A percentile compares a stretch with the other conserved stretches of the same genome.
Evolutionary conservation across 2,113 vertebrate species (phyloP).

Genomic region (Excalfactoria chinensis): DNA sequence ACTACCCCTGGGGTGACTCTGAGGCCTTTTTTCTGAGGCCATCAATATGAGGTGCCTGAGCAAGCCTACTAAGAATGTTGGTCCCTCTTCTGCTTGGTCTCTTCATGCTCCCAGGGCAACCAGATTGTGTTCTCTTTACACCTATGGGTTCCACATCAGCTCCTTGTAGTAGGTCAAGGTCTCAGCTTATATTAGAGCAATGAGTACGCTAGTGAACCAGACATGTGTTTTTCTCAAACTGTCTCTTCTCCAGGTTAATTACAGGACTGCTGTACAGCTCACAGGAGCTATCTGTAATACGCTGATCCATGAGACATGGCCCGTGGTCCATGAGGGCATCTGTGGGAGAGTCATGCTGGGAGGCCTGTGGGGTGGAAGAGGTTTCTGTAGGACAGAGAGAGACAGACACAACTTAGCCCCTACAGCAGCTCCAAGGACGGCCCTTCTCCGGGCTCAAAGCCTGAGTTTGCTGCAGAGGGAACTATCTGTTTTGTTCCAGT

Average conservation of each 20-base stretch:
- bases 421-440: background rate
- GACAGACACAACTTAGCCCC: accelerated
- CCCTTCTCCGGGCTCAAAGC: background rate
- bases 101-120: background rate
- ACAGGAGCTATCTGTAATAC: background rate
- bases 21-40: background rate
- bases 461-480: accelerated
- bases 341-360: background rate
- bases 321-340: background rate
- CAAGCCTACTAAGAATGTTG: background rate
- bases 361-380: background rate
- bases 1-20: background rate
- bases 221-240: background rate
- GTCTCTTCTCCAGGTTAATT: background rate
- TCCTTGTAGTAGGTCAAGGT: background rate
- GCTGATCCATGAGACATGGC: accelerated
- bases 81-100: background rate
- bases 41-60: background rate
- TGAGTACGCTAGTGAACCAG: background rate
- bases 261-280: background rate
- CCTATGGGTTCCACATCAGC: background rate
- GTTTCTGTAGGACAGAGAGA: background rate
- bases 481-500: background rate
- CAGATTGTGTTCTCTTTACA: background rate
- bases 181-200: background rate